Conservation (phyloP, 2,888 invertebrate species). For the Ceriagrion tenellum region DNA sequence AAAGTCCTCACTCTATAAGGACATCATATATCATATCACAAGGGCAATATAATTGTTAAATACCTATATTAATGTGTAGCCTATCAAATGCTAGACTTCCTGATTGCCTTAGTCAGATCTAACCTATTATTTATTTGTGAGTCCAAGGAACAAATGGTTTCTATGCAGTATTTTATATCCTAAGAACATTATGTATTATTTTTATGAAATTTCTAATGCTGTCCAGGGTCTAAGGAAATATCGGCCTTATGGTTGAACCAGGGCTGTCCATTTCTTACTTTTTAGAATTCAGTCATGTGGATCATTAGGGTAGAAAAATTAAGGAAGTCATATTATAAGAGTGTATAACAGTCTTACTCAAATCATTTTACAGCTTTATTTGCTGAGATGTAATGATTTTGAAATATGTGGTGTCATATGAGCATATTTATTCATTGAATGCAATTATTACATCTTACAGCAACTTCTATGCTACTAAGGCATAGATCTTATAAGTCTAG, state of each 20-base stretch:
- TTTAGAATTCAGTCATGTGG: not conserved
- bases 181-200: constrained; percentile 37
- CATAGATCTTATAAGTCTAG: not conserved
- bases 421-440: not conserved
- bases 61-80: constrained; percentile 3
- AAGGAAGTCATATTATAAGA: not conserved
- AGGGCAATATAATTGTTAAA: constrained; percentile 60
- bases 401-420: not conserved
- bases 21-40: constrained; percentile 24
- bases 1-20: not conserved
- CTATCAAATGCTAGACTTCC: constrained; percentile 25
- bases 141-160: constrained; percentile 14
- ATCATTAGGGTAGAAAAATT: not conserved
- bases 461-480: not conserved
- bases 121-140: not conserved
- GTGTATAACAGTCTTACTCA: not conserved
- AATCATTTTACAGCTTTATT: not conserved
- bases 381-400: not conserved
- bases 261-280: constrained; percentile 10
- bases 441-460: not conserved
- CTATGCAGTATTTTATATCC: constrained; percentile 14
- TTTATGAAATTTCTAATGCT: constrained; percentile 28
- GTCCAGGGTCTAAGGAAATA: not conserved
- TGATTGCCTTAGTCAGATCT: not conserved
- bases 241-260: not conserved